Conservation (phyloP, 2,888 invertebrate species). For the Drepanosiphum platanoidis region DNA sequence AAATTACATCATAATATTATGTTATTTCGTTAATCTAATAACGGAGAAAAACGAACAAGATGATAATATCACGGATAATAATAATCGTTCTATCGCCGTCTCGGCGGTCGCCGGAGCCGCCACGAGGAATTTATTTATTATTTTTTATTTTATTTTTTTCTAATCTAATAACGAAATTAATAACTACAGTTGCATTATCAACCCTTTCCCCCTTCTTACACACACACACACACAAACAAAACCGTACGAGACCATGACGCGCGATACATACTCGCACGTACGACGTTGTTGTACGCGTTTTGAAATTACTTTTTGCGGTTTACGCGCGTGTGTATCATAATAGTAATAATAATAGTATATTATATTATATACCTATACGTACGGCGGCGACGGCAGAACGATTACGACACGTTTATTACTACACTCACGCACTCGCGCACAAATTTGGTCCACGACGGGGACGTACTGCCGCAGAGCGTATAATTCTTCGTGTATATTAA, state of each 20-base stretch:
- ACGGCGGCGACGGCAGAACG: conserved; percentile 22
- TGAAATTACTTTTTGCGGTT: conserved; percentile 58
- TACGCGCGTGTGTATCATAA: too few relatives aligned
- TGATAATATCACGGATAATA: background rate
- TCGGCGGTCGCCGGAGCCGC: background rate
- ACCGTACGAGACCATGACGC: background rate
- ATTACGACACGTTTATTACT: conserved; percentile 49
- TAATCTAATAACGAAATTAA: conserved; percentile 25
- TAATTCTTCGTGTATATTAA: too few relatives aligned
- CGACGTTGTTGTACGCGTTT: conserved; percentile 19
- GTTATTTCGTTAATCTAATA: conserved; percentile 42
- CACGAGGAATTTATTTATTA: conserved; percentile 10
- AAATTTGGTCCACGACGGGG: conserved; percentile 9
- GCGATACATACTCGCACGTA: conserved; percentile 39
- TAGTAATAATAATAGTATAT: too few relatives aligned
- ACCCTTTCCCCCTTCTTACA: background rate
- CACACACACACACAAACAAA: background rate
- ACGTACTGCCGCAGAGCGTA: background rate
- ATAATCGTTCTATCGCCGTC: conserved; percentile 35
- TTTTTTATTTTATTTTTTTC: too few relatives aligned
- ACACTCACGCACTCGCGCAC: background rate
- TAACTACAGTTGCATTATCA: background rate
- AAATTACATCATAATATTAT: too few relatives aligned
- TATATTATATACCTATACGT: too few relatives aligned
- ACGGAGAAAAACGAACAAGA: conserved; percentile 17